Conservation (phyloP, 53 echinoderm and acorn worm genomes). For the Actinopyga echinites region DNA sequence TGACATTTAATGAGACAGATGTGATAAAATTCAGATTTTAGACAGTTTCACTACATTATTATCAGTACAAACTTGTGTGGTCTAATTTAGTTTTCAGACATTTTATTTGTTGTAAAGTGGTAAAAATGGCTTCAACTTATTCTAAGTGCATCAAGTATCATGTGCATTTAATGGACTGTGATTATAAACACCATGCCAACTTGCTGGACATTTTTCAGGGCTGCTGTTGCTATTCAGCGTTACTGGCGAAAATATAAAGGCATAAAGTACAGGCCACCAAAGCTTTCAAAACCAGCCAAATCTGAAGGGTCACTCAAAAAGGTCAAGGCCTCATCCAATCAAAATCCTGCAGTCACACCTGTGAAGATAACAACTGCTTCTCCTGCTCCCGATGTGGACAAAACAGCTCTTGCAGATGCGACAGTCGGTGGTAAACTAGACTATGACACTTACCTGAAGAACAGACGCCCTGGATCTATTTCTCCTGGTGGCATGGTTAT, state of each 20-base stretch:
- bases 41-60: too few relatives aligned
- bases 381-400: conserved; percentile 33
- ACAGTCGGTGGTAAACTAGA: conserved; percentile 60
- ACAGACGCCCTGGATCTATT: conserved; percentile 89
- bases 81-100: too few relatives aligned
- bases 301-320: not conserved
- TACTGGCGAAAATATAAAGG: conserved; percentile 90
- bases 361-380: not conserved
- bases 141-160: too few relatives aligned
- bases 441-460: conserved; percentile 90
- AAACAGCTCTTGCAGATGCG: conserved; percentile 51
- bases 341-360: not conserved
- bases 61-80: too few relatives aligned
- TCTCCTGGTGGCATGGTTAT: conserved; percentile 31
- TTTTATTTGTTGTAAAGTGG: too few relatives aligned
- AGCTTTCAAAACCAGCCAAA: not conserved
- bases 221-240: conserved; percentile 83
- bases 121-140: too few relatives aligned
- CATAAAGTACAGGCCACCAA: conserved; percentile 20
- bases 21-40: too few relatives aligned
- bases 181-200: too few relatives aligned
- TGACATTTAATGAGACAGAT: too few relatives aligned
- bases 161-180: too few relatives aligned
- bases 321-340: not conserved
- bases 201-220: conserved; percentile 54